Conservation (phyloP, 1,140 invertebrate genomes). For the Drosophila dunni region DNA sequence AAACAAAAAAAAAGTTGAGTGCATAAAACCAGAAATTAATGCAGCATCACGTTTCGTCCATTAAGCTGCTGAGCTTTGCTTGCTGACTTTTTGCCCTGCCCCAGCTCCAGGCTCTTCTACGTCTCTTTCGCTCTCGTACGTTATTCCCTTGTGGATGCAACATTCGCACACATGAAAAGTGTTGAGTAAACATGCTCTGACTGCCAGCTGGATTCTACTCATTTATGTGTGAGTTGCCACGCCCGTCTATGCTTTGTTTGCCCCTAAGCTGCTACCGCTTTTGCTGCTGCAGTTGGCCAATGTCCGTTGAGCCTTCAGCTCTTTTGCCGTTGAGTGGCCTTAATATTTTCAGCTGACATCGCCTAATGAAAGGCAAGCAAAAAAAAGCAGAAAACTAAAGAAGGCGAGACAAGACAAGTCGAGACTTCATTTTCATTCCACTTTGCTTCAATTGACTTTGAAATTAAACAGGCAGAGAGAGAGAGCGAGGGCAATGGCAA, state of each 20-base stretch:
- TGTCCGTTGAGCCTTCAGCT: constrained; percentile 17
- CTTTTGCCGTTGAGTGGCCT: constrained; percentile 38
- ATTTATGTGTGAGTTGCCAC: constrained; percentile 28
- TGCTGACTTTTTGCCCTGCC: constrained; percentile 66
- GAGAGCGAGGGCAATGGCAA: background rate
- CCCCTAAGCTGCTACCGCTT: background rate
- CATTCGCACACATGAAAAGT: constrained; percentile 69
- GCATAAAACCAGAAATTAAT: constrained; percentile 81
- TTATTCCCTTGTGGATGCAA: constrained; percentile 44
- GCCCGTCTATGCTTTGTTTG: constrained; percentile 51
- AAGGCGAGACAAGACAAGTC: background rate
- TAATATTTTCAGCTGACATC: constrained; percentile 54
- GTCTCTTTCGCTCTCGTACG: background rate
- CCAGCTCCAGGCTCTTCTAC: background rate
- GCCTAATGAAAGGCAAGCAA: constrained; percentile 42
- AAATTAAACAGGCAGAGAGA: constrained; percentile 41
- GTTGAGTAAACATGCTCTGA: constrained; percentile 74
- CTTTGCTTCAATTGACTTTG: constrained; percentile 37
- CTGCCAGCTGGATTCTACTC: constrained; percentile 24
- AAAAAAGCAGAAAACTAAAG: too few species aligned
- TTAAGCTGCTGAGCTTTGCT: constrained; percentile 79
- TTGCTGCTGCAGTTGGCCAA: constrained; percentile 6
- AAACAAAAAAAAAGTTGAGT: constrained; percentile 43
- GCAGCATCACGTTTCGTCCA: constrained; percentile 78
- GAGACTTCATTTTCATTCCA: constrained; percentile 23